Conservation (phyloP, 2,113 vertebrate species). For the Paradisaea rubra region DNA sequence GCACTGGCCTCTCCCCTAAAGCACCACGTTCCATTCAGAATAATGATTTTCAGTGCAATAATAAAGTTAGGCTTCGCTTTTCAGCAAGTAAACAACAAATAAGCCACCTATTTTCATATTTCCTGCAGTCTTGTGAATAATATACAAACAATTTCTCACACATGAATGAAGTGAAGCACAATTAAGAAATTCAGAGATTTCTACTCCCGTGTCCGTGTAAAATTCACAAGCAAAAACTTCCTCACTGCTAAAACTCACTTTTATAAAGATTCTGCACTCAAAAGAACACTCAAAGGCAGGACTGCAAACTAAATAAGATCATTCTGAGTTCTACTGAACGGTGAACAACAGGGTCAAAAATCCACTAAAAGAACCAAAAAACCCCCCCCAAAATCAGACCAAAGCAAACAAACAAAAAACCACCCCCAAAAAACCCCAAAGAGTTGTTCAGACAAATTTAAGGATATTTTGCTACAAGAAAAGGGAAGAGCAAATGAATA, state of each 20-base stretch:
- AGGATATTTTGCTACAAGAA: not conserved
- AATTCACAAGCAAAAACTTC: not conserved
- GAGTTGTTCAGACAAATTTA: not conserved
- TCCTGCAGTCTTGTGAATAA: not conserved
- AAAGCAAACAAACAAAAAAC: not conserved
- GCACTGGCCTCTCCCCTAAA: not conserved
- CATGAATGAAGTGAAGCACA: not conserved
- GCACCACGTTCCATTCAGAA: accelerated
- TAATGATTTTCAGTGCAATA: not conserved
- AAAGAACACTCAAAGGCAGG: not conserved
- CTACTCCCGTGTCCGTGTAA: no score
- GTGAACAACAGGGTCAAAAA: not conserved
- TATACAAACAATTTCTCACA: not conserved
- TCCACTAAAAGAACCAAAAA: not conserved
- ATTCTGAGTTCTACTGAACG: no score
- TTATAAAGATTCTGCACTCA: not conserved
- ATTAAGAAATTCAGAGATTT: not conserved
- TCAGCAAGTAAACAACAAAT: not conserved
- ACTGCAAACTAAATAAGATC: not conserved
- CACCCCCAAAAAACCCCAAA: not conserved
- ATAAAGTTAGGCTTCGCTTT: not conserved
- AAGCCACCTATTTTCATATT: not conserved
- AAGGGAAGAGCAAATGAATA: not conserved
- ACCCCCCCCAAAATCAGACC: no score
- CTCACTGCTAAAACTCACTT: not conserved